Conservation (phyloP, 2,113 vertebrate genomes). For the Lontra canadensis region DNA sequence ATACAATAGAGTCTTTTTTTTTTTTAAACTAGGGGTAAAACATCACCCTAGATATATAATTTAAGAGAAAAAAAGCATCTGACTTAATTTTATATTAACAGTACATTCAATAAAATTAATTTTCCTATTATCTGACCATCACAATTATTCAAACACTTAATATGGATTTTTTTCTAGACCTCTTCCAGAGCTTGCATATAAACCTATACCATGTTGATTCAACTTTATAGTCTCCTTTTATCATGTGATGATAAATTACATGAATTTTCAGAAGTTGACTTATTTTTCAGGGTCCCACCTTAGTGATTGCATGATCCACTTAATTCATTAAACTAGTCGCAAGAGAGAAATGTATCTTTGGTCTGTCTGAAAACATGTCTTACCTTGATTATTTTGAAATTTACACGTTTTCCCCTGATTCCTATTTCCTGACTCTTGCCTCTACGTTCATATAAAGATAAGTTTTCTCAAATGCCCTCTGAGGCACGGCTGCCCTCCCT, state of each 20-base stretch:
- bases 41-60: neutral
- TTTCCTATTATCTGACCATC: neutral
- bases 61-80: neutral
- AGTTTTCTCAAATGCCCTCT: neutral
- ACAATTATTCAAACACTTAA: neutral
- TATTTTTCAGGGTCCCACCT: neutral
- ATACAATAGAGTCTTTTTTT: neutral
- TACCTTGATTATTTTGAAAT: neutral
- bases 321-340: neutral
- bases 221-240: neutral
- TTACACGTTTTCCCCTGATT: neutral
- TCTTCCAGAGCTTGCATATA: neutral
- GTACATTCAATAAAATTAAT: neutral
- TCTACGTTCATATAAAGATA: neutral
- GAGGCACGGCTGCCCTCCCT: neutral
- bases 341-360: neutral
- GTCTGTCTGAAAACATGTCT: neutral
- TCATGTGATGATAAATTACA: neutral
- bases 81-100: neutral
- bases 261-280: neutral
- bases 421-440: neutral
- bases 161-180: neutral
- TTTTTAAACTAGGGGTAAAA: neutral
- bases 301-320: neutral
- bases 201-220: neutral